A percentile compares a stretch with the other conserved stretches of the same genome.
These are phyloP conservation scores for Ganaspis sp. DNA, from an alignment of 1,140 invertebrate species.

Conservation along the genomic window DNA sequence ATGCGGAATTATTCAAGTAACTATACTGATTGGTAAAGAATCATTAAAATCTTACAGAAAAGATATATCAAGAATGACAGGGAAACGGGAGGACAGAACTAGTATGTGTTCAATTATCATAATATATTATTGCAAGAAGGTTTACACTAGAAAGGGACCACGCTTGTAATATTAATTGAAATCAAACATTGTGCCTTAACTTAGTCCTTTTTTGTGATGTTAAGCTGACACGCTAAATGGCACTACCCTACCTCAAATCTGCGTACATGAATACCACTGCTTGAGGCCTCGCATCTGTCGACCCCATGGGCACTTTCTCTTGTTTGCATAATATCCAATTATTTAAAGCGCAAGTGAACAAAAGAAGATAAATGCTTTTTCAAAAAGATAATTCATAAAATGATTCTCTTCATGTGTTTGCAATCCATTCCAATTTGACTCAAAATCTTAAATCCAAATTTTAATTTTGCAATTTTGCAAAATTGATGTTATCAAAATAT, in stretches of 20 bases:
- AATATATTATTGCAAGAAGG: conserved; percentile 18
- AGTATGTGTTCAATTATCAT: not conserved
- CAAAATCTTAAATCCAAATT: too few species aligned
- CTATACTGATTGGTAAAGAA: not conserved
- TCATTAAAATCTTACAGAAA: not conserved
- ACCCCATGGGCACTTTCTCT: conserved; percentile 24
- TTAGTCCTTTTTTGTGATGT: not conserved
- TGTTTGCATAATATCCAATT: conserved; percentile 29
- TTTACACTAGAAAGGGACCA: not conserved
- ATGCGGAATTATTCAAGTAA: not conserved
- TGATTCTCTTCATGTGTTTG: too few species aligned
- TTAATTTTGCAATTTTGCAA: too few species aligned
- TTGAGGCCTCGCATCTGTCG: conserved; percentile 19
- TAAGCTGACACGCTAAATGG: conserved; percentile 21
- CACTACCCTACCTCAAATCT: conserved; percentile 25
- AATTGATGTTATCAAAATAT: too few species aligned
- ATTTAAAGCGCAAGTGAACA: not conserved
- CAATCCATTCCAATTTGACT: too few species aligned
- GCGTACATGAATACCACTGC: conserved; percentile 11
- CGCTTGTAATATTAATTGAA: conserved; percentile 25
- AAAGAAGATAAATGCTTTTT: not conserved
- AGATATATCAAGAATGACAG: not conserved
- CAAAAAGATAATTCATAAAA: too few species aligned
- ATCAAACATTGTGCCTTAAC: conserved; percentile 12
- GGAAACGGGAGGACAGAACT: not conserved